Base-by-base conservation (phyloP, 2,888 invertebrate genomes). In the Entomobrya multifasciata region DNA sequence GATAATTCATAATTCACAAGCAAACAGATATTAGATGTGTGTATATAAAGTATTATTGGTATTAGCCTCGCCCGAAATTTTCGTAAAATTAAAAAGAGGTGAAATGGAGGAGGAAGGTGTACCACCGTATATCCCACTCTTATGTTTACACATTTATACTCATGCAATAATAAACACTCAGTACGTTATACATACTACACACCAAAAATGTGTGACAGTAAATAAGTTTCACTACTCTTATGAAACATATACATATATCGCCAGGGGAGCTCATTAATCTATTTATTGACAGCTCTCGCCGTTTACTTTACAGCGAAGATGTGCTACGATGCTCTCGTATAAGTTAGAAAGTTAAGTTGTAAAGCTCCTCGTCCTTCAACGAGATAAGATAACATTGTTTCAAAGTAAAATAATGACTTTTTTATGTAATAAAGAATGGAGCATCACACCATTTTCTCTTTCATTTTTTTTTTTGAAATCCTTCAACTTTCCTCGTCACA, bases 1-100 rank as follows among this genome's bases (percentile, higher is more conserved):
- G 84, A 77, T 77, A 84, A 77, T 77, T 83, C 83, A 83, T n/a
- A n/a, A n/a, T 47, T 44, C n/a, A 41, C n/a, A 76, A 11, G 57
- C 15, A 60, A n/a, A 49, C 70, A 57, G 36, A n/a, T n/a, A n/a
- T n/a, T n/a, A n/a, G n/a, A n/a, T n/a, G n/a, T n/a, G n/a, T n/a
- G n/a, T n/a, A n/a, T n/a, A n/a, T n/a, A n/a, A n/a, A n/a, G n/a
- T n/a, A n/a, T n/a, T n/a, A n/a, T n/a, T n/a, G n/a, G n/a, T n/a
- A n/a, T n/a, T n/a, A n/a, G n/a, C n/a, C n/a, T n/a, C n/a, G n/a
- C n/a, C n/a, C n/a, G n/a, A n/a, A n/a, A n/a, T n/a, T n/a, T n/a
- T 15, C 60, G n/a, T 30, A 25, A 62, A 62, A 62, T 62, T 55
- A 20, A 10, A 20, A 15, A 57, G 11, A 27, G 60, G 27, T 60